Percentiles rank a stretch among this genome's conserved stretches.
phyloP scores from a whole-genome alignment of 1,140 invertebrate genomes.

The Pogonus chalceus region DNA sequence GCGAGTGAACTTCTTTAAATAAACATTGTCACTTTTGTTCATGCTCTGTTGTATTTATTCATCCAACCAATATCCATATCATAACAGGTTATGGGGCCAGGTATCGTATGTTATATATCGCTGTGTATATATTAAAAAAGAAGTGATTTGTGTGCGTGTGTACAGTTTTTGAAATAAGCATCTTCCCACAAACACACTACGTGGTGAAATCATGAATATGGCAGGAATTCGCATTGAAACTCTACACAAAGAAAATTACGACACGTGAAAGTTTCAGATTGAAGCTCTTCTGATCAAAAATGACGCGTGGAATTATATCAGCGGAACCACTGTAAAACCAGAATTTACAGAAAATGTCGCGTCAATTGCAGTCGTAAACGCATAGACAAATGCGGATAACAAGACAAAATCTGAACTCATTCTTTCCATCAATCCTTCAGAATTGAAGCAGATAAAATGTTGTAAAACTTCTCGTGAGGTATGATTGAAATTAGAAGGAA shows the following conservation, averaged over 20 bases:
- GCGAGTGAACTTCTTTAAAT: too few relatives aligned
- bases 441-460: conserved; percentile 17
- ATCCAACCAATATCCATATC: too few relatives aligned
- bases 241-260: conserved; percentile 16
- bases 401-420: conserved; percentile 14
- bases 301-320: conserved; percentile 15
- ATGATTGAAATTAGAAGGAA: conserved; percentile 18
- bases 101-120: too few relatives aligned
- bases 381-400: conserved; percentile 27
- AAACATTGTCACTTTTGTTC: too few relatives aligned
- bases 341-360: not conserved
- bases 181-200: too few relatives aligned
- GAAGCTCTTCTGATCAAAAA: conserved; percentile 16
- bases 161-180: too few relatives aligned
- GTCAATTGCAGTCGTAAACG: not conserved
- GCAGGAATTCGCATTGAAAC: conserved; percentile 13
- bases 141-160: too few relatives aligned
- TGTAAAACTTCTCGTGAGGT: conserved; percentile 19
- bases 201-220: too few relatives aligned
- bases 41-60: too few relatives aligned
- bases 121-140: too few relatives aligned
- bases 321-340: conserved; percentile 6
- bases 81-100: too few relatives aligned
- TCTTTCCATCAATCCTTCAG: conserved; percentile 15
- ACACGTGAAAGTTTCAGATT: conserved; percentile 20